Percentiles rank a stretch among this genome's conserved stretches.
phyloP scores from a whole-genome alignment of 1,140 invertebrate genomes.

The Hormaphis cornu region DNA sequence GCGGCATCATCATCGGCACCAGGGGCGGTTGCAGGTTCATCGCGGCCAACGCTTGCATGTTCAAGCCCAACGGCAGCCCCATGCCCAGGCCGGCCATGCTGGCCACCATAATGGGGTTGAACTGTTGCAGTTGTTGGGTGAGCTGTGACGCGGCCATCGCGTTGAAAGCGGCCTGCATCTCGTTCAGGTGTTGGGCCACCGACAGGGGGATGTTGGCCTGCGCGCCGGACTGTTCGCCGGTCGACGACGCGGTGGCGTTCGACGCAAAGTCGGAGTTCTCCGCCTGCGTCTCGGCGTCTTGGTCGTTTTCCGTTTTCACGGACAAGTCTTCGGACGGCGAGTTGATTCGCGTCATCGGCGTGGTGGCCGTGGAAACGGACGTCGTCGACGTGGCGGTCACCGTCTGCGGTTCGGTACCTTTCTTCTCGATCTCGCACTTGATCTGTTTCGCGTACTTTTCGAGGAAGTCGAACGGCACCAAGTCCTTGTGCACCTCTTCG shows the following conservation, averaged over 20 bases:
- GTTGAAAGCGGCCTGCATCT: slow-evolving; percentile 76
- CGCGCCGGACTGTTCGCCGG: slow-evolving; percentile 37
- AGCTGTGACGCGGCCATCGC: slow-evolving; percentile 70
- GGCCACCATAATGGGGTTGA: slow-evolving; percentile 69
- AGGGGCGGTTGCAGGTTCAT: slow-evolving; percentile 80
- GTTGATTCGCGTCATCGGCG: background rate
- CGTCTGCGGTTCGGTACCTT: slow-evolving; percentile 46
- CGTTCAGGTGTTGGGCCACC: slow-evolving; percentile 67
- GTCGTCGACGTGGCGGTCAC: slow-evolving; percentile 22
- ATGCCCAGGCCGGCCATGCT: slow-evolving; percentile 53
- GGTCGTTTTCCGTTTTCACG: slow-evolving; percentile 39
- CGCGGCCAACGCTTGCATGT: slow-evolving; percentile 69
- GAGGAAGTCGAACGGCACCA: slow-evolving; percentile 78
- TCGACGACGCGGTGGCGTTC: slow-evolving; percentile 41
- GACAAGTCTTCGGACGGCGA: slow-evolving; percentile 10
- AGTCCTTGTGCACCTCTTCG: slow-evolving; percentile 86
- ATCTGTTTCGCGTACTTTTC: slow-evolving; percentile 87
- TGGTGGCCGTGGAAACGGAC: background rate
- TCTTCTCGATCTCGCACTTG: slow-evolving; percentile 75
- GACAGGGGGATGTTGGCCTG: slow-evolving; percentile 46
- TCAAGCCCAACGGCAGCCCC: slow-evolving; percentile 73
- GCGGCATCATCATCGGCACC: slow-evolving; percentile 82
- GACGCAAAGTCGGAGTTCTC: background rate
- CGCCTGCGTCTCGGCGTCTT: slow-evolving; percentile 32
- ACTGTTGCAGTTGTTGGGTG: slow-evolving; percentile 67